phyloP scores from a whole-genome alignment of 2,113 vertebrate genomes.

The Petrocephalus zakoni region DNA sequence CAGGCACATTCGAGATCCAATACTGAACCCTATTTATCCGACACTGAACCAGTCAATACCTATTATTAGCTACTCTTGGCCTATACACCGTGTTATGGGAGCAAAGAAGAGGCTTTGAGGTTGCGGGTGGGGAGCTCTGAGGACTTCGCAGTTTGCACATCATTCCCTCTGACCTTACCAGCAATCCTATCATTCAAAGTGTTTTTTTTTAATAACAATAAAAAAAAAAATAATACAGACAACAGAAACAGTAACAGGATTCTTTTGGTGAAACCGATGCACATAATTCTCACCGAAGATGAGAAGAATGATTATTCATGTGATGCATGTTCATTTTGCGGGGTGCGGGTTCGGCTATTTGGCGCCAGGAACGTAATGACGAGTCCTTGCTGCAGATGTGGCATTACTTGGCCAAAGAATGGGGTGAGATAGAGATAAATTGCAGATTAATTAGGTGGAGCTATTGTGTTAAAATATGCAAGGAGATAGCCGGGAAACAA shows the following conservation, averaged over 20 bases:
- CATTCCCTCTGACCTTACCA: neutral
- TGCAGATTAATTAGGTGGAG: conserved; percentile 18
- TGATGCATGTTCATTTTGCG: neutral
- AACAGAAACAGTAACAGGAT: neutral
- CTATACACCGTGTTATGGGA: conserved; percentile 48
- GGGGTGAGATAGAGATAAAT: conserved; percentile 30
- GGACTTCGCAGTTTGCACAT: neutral
- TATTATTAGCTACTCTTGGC: conserved; percentile 46
- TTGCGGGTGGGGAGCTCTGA: conserved; percentile 32
- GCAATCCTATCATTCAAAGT: neutral
- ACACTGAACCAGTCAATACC: conserved; percentile 34
- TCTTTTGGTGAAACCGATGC: neutral
- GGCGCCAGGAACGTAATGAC: neutral
- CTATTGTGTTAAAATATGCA: neutral
- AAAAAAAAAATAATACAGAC: neutral
- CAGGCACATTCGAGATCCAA: conserved; percentile 44
- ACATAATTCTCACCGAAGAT: neutral
- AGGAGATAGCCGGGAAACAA: neutral
- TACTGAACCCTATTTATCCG: conserved; percentile 44
- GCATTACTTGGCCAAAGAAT: conserved; percentile 39
- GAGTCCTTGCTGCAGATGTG: conserved; percentile 16
- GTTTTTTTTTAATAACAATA: conserved; percentile 6
- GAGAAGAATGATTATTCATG: neutral
- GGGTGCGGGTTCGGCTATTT: neutral
- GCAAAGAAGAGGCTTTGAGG: conserved; percentile 42